Percentiles rank a stretch among this genome's conserved stretches.
phyloP scores from a whole-genome alignment of 2,797 vertebrate species.

The Schizopygopsis pylzovi region DNA sequence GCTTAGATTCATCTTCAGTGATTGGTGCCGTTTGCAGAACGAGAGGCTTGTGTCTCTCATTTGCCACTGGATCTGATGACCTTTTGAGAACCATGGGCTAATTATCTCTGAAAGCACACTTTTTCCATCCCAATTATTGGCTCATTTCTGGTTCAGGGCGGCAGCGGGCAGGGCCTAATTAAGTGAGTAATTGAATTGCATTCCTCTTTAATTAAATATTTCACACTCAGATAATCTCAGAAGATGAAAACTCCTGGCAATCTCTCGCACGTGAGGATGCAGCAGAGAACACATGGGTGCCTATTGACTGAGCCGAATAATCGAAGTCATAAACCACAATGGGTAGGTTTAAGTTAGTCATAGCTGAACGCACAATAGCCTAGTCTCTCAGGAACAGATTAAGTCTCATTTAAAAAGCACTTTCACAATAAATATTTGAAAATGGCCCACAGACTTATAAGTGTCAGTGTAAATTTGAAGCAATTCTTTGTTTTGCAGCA shows the following conservation, averaged over 20 bases:
- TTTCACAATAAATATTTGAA: background rate
- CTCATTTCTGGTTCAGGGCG: conserved; percentile 78
- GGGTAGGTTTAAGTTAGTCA: conserved; percentile 31
- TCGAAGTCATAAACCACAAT: conserved; percentile 18
- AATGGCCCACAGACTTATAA: background rate
- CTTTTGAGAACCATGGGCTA: conserved; percentile 71
- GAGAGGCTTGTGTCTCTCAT: conserved; percentile 43
- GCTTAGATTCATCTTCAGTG: conserved; percentile 52
- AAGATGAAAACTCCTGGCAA: conserved; percentile 70
- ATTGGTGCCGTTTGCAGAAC: conserved; percentile 52
- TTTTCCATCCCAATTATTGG: conserved; percentile 80
- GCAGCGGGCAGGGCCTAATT: conserved; percentile 76
- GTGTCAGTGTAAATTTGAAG: background rate
- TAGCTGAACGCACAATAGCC: conserved; percentile 25
- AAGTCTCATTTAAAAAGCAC: conserved; percentile 32
- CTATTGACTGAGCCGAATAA: conserved; percentile 23
- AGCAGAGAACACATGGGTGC: conserved; percentile 29
- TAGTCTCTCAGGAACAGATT: conserved; percentile 30
- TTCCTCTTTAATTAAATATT: conserved; percentile 83
- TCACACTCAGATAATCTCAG: conserved; percentile 79
- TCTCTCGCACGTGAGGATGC: conserved; percentile 63
- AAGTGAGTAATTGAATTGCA: conserved; percentile 84
- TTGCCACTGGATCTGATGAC: conserved; percentile 59
- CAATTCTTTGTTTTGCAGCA: conserved; percentile 21
- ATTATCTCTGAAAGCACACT: conserved; percentile 81